Percentiles rank a stretch among this genome's conserved stretches.
These are phyloP conservation scores for Margarornis squamiger DNA, from an alignment of 2,797 vertebrate genomes.

Conservation along the genomic window DNA sequence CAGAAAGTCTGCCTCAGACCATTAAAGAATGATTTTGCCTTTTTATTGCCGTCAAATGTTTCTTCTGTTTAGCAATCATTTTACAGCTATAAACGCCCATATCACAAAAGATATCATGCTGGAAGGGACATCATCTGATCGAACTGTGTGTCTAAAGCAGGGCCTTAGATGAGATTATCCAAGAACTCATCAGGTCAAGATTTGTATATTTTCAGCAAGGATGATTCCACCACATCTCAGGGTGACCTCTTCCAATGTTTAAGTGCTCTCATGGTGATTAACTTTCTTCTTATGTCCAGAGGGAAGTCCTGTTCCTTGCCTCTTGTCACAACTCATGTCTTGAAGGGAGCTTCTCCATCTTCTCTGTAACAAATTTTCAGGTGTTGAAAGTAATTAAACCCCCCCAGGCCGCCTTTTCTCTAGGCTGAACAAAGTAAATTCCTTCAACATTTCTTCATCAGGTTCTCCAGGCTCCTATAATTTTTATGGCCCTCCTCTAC, in stretches of 20 bases:
- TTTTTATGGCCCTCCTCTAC: neutral
- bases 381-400: neutral
- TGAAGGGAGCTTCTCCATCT: neutral
- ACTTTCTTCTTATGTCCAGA: neutral
- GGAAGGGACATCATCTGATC: neutral
- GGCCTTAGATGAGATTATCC: neutral
- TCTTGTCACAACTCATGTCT: neutral
- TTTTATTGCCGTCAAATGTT: neutral
- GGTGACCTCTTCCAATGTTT: neutral
- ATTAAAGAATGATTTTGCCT: neutral
- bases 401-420: neutral
- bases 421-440: neutral
- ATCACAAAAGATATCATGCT: neutral
- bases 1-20: neutral
- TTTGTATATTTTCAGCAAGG: neutral
- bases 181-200: neutral
- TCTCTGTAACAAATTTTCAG: neutral
- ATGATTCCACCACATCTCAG: neutral
- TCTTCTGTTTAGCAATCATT: neutral
- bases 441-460: neutral
- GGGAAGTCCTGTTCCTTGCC: neutral
- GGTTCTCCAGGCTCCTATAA: neutral
- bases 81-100: neutral
- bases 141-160: neutral
- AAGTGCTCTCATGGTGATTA: neutral